Evolutionary conservation across 2,113 vertebrate species (phyloP), one percentile per base, ranked within the genome.

Genomic region (Sphaerodactylus townsendi): DNA sequence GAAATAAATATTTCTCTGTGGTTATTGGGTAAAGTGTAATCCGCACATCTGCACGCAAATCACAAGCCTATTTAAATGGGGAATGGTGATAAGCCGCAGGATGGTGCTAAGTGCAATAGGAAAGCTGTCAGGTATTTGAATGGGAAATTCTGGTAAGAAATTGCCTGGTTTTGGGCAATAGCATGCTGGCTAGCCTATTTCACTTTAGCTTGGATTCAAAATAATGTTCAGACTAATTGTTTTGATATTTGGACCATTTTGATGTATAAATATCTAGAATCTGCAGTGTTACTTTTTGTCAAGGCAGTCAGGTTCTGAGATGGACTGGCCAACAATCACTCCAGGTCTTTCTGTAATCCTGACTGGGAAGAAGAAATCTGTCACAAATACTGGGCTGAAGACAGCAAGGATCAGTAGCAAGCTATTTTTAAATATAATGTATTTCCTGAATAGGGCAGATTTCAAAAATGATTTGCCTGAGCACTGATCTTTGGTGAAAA

Each of bases 401-500:
- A 76, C 23, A 50, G 48, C 48, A 50, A 76, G 50, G 7, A 68
- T 83, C 33, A 39, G 8, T 35, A 37, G 14, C 41, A 48, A 37
- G 56, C 50, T 68, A 59, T 72, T 81, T 81, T 81, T 21, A 83
- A 75, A 66, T 75, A n/a, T 48, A 41, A 37, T 46, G 19, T 53
- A 5, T 79, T 79, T 70, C 64, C 76, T 21, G 75, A 84, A 59
- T 72, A 87, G 86, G 82, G 53, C 23, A 77, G 84, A 83, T 91
- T 90, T 91, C 66, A 86, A 53, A 88, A 83, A 74, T 85, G 59
- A 46, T 89, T 91, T 91, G 39, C 76, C 72, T 93, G 81, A 56
- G 75, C 69, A 37, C 33, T 90, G 88, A 89, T 92, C 82, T 93
- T 91, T 64, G 37, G 77, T 79, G 83, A 17, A 92, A 93, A 92